Evolutionary conservation across 2,113 vertebrate genomes (phyloP).

Genomic region (Rutilus rutilus): DNA sequence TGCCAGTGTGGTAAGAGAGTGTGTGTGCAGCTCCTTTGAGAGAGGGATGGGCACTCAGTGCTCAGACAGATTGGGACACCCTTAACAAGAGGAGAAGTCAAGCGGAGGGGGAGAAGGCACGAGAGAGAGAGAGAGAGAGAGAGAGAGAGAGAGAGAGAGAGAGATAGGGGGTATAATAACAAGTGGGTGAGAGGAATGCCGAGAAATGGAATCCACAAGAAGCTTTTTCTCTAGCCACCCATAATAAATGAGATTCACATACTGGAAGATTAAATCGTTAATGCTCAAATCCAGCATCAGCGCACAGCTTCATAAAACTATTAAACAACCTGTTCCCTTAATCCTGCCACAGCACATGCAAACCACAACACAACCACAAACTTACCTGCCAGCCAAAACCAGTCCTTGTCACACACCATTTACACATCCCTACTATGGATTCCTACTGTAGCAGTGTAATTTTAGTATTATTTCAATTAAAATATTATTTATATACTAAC

Average conservation of each 20-base stretch:
- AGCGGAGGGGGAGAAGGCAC: constrained; percentile 27
- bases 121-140: constrained; percentile 11
- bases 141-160: constrained; percentile 22
- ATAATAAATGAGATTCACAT: constrained; percentile 29
- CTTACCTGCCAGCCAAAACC: neutral
- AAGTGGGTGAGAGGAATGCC: constrained; percentile 48
- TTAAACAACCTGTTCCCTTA: neutral
- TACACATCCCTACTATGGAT: neutral
- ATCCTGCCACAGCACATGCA: neutral
- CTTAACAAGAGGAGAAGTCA: constrained; percentile 53
- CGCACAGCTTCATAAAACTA: neutral
- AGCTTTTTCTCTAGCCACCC: constrained; percentile 11
- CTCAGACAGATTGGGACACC: constrained; percentile 54
- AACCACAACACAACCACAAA: neutral
- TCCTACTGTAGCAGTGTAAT: neutral
- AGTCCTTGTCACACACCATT: neutral
- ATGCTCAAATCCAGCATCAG: neutral
- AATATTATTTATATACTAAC: neutral
- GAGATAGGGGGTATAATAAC: constrained; percentile 17
- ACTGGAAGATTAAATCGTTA: constrained; percentile 35
- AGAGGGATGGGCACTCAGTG: constrained; percentile 49
- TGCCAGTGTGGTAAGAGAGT: constrained; percentile 19
- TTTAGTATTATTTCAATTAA: neutral
- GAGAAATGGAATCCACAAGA: constrained; percentile 36
- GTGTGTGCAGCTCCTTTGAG: constrained; percentile 52